phyloP scores from a whole-genome alignment of 2,113 vertebrate genomes.

The Pelodiscus sinensis region DNA sequence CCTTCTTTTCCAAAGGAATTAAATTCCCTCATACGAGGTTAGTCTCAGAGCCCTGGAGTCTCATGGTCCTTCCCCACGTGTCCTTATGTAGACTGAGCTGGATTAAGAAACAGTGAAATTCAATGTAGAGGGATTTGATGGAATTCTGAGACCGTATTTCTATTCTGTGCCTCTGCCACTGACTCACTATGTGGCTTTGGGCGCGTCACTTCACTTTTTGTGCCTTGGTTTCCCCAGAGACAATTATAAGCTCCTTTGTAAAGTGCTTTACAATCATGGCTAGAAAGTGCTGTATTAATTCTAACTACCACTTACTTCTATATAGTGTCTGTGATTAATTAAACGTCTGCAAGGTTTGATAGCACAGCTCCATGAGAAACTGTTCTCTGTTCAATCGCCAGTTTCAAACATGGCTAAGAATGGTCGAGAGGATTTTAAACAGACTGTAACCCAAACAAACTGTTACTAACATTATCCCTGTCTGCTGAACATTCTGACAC shows the following conservation, averaged over 20 bases:
- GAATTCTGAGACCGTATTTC: neutral
- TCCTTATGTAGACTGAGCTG: neutral
- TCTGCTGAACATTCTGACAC: slow-evolving; percentile 44
- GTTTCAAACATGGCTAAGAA: neutral
- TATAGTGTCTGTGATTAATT: neutral
- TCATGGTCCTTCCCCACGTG: neutral
- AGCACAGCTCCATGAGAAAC: neutral
- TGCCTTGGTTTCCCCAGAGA: neutral
- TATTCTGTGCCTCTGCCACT: neutral
- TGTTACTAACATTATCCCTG: slow-evolving; percentile 13
- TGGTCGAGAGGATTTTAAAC: slow-evolving; percentile 38
- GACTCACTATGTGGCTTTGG: neutral
- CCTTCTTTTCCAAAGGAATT: neutral
- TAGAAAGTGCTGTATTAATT: neutral
- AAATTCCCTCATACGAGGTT: neutral
- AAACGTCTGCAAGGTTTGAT: neutral
- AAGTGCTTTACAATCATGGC: neutral
- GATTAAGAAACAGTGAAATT: neutral
- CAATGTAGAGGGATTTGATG: accelerated
- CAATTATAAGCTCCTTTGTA: neutral
- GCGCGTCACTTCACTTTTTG: neutral
- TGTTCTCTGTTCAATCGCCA: neutral
- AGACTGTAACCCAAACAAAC: slow-evolving; percentile 45
- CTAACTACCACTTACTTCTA: neutral
- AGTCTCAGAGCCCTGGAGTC: neutral